Evolutionary conservation across 2,888 invertebrate species (phyloP), one percentile per base, ranked within the genome.

Genomic region (Rhodophaea formosa): DNA sequence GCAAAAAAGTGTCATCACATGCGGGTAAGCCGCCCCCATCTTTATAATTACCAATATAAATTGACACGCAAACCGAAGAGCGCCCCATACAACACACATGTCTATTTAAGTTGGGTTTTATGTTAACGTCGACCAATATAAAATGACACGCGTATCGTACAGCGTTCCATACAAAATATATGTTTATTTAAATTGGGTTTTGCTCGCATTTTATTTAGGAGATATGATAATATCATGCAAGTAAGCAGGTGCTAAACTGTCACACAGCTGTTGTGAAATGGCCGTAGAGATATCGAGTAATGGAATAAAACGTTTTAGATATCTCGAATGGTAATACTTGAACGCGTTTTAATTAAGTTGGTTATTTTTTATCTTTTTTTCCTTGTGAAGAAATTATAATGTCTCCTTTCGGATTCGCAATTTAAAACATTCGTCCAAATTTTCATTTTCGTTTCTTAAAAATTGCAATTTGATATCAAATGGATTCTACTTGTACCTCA

Each of bases 241-340:
- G 51, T 39, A 51, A 35, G 35, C 51, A 51, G 51, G 51, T 51
- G 51, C 17, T 35, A 16, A 39, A 51, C 51, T 51, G 51, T 51
- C 51, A 12, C 35, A 35, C 51, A 51, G 51, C 51, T 51, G 51
- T 51, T 51, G 35, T 35, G 51, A 35, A 51, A 51, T 35, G 35
- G 32, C 15, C 10, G 51, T 51, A 39, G 30, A 35, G 16, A 35
- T 51, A 51, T 51, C 6, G 16, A 39, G 10, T 35, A 51, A 32
- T 39, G 39, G 39, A 39, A 51, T 35, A 35, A 15, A 16, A 15
- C 35, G 6, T 51, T 51, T 51, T 51, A 51, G 51, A 51, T 51
- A 51, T 16, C 51, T 17, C 49, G 14, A 49, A 49, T 49, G 30
- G 49, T 49, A 49, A 49, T 49, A 8, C 39, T 32, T 49, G 32